These are phyloP conservation scores for Eugnorisma glareosa DNA, from an alignment of 2,888 invertebrate species.

Conservation along the genomic window DNA sequence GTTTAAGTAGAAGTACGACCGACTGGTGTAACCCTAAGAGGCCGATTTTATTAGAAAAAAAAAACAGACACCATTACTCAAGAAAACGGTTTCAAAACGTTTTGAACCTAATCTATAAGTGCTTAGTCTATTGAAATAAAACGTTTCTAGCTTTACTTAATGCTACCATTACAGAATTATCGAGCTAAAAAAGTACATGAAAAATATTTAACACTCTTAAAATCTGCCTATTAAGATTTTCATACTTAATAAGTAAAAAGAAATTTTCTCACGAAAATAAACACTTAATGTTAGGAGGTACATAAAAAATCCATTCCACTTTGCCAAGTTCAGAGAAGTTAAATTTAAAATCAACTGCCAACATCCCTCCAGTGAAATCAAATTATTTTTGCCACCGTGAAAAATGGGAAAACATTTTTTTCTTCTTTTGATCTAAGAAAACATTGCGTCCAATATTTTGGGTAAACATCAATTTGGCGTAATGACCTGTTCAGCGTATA, in stretches of 20 bases:
- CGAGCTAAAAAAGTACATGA: constrained; percentile 6
- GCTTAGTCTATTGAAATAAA: constrained; percentile 18
- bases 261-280: constrained; percentile 76
- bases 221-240: constrained; percentile 61
- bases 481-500: constrained; percentile 78
- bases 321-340: constrained; percentile 82
- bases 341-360: constrained; percentile 86
- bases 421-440: constrained; percentile 83
- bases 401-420: constrained; percentile 84
- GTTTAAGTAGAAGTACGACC: too few relatives aligned
- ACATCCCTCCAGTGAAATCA: constrained; percentile 84
- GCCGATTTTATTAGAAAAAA: neutral
- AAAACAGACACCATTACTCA: neutral
- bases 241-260: constrained; percentile 65
- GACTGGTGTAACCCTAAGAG: too few relatives aligned
- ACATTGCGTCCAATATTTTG: constrained; percentile 81
- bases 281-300: constrained; percentile 80
- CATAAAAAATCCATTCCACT: constrained; percentile 84
- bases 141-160: constrained; percentile 15
- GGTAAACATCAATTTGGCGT: constrained; percentile 80
- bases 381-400: constrained; percentile 86
- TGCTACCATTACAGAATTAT: constrained; percentile 21
- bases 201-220: constrained; percentile 36
- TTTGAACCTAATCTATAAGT: neutral
- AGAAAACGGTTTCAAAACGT: neutral